Base-by-base conservation (phyloP, 2,888 invertebrate species). In the Blastobasis lacticolella region DNA sequence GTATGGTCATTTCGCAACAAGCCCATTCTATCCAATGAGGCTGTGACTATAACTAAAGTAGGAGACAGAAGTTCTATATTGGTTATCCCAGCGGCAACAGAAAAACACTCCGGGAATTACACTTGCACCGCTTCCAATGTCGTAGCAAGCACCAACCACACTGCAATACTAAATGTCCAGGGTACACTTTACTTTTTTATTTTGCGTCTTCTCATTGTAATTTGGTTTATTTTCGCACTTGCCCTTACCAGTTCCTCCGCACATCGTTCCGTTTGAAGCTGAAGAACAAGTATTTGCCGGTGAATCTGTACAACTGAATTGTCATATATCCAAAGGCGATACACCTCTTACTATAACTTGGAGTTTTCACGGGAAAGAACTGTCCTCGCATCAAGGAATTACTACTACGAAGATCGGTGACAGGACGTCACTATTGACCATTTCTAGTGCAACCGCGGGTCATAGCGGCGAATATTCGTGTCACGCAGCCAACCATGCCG, bases 381-480 rank as follows among this genome's bases (percentile, higher is more conserved):
- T 88, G 51, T 86, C 89, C 66, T 86, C 88, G 61, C 84, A 87
- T 55, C 81, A 88, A 74, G 89, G 91, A 72, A 87, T 90, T 60
- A 80, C 88, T 50, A 88, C 92, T 54, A 89, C 86, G 72, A 90
- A 88, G 73, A 90, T 91, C 69, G 91, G 91, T 59, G 90, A 90
- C 67, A 88, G 91, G 75, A 91, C 92, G 54, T 92, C 92, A 58
- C 89, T 92, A 70, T 84, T 90, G 74, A 92, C 89, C 73, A 92
- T 93, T 74, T 88, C 91, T 72, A 88, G 83, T 61, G 90, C 91
- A 46, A 90, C 89, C 62, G 91, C 91, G 60, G 88, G 90, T 62
- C 93, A 94, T 75, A 91, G 91, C 62, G 94, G 94, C 70, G 90
- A 90, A 77, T 94, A 93, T 81, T 91, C 91, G 53, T 94, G 94